A percentile compares a stretch with the other conserved stretches of the same genome.
phyloP scores from a whole-genome alignment of 1,140 invertebrate species.

The Cydia pomonella region DNA sequence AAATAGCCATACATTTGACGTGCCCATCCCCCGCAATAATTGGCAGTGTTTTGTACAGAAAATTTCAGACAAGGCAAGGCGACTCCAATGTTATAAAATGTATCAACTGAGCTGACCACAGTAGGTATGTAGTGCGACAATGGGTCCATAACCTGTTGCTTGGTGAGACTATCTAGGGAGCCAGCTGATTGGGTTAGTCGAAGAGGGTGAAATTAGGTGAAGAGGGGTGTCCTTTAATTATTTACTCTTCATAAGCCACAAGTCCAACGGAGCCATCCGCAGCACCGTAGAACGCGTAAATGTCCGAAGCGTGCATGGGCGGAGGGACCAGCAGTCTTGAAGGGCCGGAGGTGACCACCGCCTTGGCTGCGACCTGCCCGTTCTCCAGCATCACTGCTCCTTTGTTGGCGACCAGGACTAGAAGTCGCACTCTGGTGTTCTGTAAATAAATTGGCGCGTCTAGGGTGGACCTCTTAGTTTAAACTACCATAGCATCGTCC shows the following conservation, averaged over 20 bases:
- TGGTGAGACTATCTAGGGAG: background rate
- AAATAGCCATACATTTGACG: no score
- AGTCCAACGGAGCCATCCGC: conserved; percentile 72
- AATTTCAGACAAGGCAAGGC: no score
- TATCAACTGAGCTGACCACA: no score
- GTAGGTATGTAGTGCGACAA: no score
- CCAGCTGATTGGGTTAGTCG: no score
- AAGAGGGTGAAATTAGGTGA: background rate
- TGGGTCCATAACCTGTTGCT: background rate
- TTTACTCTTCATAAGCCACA: conserved; percentile 64
- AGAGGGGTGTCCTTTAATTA: conserved; percentile 23
- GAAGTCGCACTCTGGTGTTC: conserved; percentile 59
- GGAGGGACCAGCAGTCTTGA: conserved; percentile 56
- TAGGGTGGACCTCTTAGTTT: no score
- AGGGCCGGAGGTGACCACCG: conserved; percentile 58
- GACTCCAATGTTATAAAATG: no score
- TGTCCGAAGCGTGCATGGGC: conserved; percentile 45
- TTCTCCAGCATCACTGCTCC: conserved; percentile 64
- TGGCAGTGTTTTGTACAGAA: no score
- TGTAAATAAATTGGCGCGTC: conserved; percentile 34
- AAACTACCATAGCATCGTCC: no score
- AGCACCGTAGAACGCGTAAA: conserved; percentile 66
- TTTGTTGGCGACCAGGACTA: conserved; percentile 69
- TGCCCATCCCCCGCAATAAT: no score
- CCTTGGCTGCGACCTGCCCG: conserved; percentile 55